phyloP scores from a whole-genome alignment of 2,113 vertebrate species.

The Pungitius pungitius region DNA sequence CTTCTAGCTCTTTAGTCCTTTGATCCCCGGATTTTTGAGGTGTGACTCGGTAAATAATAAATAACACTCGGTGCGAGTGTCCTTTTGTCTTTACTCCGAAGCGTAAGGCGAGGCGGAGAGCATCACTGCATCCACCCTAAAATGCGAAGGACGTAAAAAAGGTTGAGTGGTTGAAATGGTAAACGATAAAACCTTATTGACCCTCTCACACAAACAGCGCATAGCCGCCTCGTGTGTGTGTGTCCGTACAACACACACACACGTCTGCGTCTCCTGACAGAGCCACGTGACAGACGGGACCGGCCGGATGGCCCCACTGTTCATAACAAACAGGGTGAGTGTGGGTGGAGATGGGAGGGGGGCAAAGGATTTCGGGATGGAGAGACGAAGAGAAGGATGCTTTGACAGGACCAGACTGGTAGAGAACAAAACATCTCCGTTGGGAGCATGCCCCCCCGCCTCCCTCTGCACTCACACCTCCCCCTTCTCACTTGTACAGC shows the following conservation, averaged over 20 bases:
- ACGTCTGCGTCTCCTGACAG: background rate
- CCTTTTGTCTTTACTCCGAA: conserved; percentile 60
- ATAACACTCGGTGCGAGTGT: conserved; percentile 15
- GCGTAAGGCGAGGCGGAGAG: conserved; percentile 37
- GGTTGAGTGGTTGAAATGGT: background rate
- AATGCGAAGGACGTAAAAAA: background rate
- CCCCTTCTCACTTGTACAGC: conserved; percentile 51
- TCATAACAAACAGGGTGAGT: conserved; percentile 52
- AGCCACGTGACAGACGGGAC: conserved; percentile 38
- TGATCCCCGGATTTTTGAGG: background rate
- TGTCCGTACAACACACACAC: too few species aligned
- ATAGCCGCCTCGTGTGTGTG: background rate
- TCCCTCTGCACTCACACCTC: background rate
- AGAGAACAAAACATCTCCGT: conserved; percentile 56
- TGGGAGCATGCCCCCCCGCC: conserved; percentile 37
- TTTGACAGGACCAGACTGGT: conserved; percentile 59
- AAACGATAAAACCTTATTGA: background rate
- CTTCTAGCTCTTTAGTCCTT: background rate
- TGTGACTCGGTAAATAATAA: conserved; percentile 30
- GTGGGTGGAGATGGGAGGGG: background rate
- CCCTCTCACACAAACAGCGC: background rate
- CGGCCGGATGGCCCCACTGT: conserved; percentile 31
- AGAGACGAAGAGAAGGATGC: conserved; percentile 40
- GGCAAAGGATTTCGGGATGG: conserved; percentile 7
- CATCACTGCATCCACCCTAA: conserved; percentile 36